Evolutionary conservation across 2,113 vertebrate genomes (phyloP).

Genomic region (Rallus limicola): DNA sequence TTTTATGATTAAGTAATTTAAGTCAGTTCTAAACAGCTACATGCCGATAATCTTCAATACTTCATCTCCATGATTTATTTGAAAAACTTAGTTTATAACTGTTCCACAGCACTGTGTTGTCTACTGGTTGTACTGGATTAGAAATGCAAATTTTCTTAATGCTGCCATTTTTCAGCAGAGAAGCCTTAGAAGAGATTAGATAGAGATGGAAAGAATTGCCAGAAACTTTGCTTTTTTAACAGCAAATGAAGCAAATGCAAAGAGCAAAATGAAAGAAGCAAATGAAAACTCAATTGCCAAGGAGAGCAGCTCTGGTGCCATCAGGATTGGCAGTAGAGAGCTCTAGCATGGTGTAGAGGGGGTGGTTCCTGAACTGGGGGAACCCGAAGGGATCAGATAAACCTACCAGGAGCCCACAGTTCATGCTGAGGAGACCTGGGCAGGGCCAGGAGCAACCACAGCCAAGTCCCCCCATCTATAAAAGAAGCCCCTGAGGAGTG

Average conservation of each 20-base stretch:
- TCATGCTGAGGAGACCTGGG: fast-evolving
- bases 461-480: not conserved
- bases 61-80: not conserved
- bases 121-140: not conserved
- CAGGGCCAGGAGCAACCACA: fast-evolving
- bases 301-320: not conserved
- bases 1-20: not conserved
- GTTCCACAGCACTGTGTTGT: not conserved
- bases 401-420: not conserved
- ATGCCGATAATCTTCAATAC: not conserved
- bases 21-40: not conserved
- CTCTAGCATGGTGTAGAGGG: not conserved
- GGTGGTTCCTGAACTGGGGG: fast-evolving
- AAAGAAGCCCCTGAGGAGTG: not conserved
- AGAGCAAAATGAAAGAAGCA: not conserved
- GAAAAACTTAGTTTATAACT: not conserved
- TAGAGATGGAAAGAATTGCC: not conserved
- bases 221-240: not conserved
- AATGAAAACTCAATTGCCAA: fast-evolving
- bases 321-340: fast-evolving
- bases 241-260: not conserved
- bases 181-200: not conserved
- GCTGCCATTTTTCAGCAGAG: not conserved
- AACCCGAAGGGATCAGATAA: not conserved
- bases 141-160: not conserved